Conservation (phyloP, 2,888 invertebrate species). For the Epinotia brunnichana region DNA sequence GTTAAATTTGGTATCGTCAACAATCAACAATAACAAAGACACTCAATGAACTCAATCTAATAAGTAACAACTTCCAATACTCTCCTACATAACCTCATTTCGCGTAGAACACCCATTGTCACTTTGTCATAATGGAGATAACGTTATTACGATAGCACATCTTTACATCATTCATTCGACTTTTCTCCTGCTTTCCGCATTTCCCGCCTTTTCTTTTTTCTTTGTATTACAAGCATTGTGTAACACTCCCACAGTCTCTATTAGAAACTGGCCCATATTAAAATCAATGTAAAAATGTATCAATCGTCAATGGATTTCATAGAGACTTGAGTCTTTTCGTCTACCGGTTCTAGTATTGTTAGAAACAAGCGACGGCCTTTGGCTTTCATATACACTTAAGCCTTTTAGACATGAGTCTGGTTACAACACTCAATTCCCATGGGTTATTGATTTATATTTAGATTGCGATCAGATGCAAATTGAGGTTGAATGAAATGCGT, state of each 20-base stretch:
- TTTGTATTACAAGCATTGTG: constrained; percentile 39
- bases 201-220: constrained; percentile 24
- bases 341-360: neutral
- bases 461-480: constrained; percentile 6
- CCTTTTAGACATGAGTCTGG: neutral
- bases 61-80: neutral
- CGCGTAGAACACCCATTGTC: neutral
- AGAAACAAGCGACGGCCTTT: neutral
- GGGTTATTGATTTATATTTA: constrained; percentile 14
- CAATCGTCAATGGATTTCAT: neutral
- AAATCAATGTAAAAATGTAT: constrained; percentile 5
- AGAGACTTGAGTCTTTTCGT: neutral
- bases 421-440: constrained; percentile 3
- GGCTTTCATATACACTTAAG: neutral
- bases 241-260: constrained; percentile 53
- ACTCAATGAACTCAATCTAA: neutral
- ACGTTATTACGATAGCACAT: constrained; percentile 21
- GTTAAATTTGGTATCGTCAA: too few relatives aligned
- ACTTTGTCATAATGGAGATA: constrained; percentile 19
- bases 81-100: neutral
- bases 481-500: neutral
- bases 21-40: too few relatives aligned
- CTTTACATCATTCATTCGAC: constrained; percentile 19
- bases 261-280: constrained; percentile 57
- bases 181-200: constrained; percentile 45